phyloP scores from a whole-genome alignment of 2,888 invertebrate genomes.

The Agriopis marginaria region DNA sequence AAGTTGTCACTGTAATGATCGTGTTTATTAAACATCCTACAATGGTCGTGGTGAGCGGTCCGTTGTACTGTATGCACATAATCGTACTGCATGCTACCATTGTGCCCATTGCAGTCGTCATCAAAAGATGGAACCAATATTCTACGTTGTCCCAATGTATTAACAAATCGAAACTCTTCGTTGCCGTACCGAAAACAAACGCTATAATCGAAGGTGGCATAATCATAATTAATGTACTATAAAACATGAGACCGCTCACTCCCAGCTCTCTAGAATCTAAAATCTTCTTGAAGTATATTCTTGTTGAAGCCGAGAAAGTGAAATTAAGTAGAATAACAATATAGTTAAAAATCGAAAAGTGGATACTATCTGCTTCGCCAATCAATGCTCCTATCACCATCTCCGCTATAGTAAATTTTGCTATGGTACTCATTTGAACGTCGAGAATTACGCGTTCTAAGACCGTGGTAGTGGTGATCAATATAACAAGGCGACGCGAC shows the following conservation, averaged over 20 bases:
- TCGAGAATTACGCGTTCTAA: slow-evolving; percentile 95
- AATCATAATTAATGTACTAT: slow-evolving; percentile 96
- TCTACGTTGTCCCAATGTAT: slow-evolving; percentile 90
- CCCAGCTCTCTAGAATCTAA: slow-evolving; percentile 96
- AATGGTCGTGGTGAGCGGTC: slow-evolving; percentile 98
- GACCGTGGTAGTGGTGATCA: slow-evolving; percentile 89
- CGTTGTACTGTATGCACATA: slow-evolving; percentile 97
- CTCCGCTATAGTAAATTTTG: slow-evolving; percentile 96
- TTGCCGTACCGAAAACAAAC: slow-evolving; percentile 91
- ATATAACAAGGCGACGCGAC: slow-evolving; percentile 3
- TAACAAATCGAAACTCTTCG: slow-evolving; percentile 88
- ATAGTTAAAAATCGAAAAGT: slow-evolving; percentile 96
- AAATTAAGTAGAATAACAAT: slow-evolving; percentile 97
- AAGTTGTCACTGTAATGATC: background rate
- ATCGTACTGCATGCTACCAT: slow-evolving; percentile 97
- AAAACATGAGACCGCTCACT: slow-evolving; percentile 96
- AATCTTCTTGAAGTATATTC: slow-evolving; percentile 98
- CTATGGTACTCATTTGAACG: slow-evolving; percentile 89
- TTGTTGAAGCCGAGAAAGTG: slow-evolving; percentile 97
- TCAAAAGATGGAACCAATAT: slow-evolving; percentile 92
- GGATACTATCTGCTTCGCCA: slow-evolving; percentile 94
- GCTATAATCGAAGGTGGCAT: slow-evolving; percentile 90
- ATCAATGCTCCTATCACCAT: slow-evolving; percentile 98
- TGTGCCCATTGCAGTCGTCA: slow-evolving; percentile 99
- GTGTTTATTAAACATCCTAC: slow-evolving; percentile 93